Base-by-base conservation (phyloP, 1,140 invertebrate genomes). In the Penaeus indicus region DNA sequence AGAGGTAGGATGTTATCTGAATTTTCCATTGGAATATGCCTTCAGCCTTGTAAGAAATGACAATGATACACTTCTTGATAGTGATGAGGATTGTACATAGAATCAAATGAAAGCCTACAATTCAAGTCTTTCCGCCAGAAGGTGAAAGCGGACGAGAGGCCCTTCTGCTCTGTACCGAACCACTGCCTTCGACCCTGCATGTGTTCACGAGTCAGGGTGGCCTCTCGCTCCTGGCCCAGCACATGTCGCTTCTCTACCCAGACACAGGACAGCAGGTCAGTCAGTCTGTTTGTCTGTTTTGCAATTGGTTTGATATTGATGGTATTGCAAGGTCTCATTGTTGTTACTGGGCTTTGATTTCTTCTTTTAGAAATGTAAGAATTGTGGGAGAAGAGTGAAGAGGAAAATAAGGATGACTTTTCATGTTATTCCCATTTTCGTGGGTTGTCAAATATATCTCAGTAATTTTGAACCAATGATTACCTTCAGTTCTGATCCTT, bases 121-220 rank as follows among this genome's bases (percentile, higher is more conserved):
- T 47, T 54, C 22, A 67, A 81, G 25, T 72, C 1, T 80, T 75
- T 88, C 54, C n/a, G 47, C 22, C 80, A 84, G 81, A 89, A 38
- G 42, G 32, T 61, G 89, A 90, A 77, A 79, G 79, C 80, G 80
- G 78, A 22, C 27, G 80, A 21, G 83, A 90, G 72, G 72, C 86
- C 54, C 62, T 67, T 38, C 85, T 88, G 62, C 25, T 90, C 47
- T 80, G 25, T 27, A 85, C 82, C 4, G 89, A 72, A 10, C 90
- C 92, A 10, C 94, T 95, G 64, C 94, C 95, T 38, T 95, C 95
- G 86, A 94, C 96, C 11, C 93, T 98, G 89, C 95, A 97, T 90
- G 95, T 97, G 62, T 98, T 98, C 92, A 97, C 96, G 64, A 95
- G 95, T 72, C 95, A 96, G 77, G 97, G 97, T 54, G 97, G 97